phyloP scores from a whole-genome alignment of 2,797 vertebrate genomes.

The Melanotaenia nigrans region DNA sequence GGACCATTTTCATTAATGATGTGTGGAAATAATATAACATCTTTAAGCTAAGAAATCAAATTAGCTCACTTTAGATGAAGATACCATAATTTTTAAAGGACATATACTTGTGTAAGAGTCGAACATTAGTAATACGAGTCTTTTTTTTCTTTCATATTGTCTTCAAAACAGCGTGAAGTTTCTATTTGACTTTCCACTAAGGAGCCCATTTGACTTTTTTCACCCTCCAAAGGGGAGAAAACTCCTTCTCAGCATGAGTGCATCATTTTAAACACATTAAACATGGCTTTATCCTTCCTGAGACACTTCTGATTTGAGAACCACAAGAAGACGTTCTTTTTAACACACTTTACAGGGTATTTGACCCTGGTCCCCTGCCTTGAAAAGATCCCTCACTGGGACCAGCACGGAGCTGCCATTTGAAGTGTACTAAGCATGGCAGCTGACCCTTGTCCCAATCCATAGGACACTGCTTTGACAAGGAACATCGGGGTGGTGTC shows the following conservation, averaged over 20 bases:
- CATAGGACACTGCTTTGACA: constrained; percentile 60
- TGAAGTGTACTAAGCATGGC: constrained; percentile 43
- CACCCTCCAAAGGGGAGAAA: constrained; percentile 38
- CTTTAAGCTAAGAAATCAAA: neutral
- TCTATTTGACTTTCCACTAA: constrained; percentile 34
- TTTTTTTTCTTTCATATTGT: constrained; percentile 5
- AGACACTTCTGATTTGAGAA: constrained; percentile 65
- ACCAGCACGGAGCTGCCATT: constrained; percentile 64
- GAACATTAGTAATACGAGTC: constrained; percentile 9
- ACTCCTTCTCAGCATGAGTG: constrained; percentile 56
- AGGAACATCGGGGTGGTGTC: constrained; percentile 50
- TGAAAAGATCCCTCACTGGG: constrained; percentile 54
- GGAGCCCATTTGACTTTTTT: constrained; percentile 62
- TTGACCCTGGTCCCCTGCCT: constrained; percentile 60
- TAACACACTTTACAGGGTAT: constrained; percentile 46
- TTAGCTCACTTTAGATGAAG: constrained; percentile 11
- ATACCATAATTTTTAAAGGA: neutral
- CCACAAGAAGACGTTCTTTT: constrained; percentile 59
- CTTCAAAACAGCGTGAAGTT: constrained; percentile 29
- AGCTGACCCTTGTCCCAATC: constrained; percentile 52
- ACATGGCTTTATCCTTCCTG: constrained; percentile 38
- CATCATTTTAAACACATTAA: constrained; percentile 60
- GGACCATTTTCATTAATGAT: constrained; percentile 1
- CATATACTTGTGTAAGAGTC: neutral
- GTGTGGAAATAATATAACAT: neutral